Evolutionary conservation across 2,113 vertebrate species (phyloP).

Genomic region (Tichodroma muraria): DNA sequence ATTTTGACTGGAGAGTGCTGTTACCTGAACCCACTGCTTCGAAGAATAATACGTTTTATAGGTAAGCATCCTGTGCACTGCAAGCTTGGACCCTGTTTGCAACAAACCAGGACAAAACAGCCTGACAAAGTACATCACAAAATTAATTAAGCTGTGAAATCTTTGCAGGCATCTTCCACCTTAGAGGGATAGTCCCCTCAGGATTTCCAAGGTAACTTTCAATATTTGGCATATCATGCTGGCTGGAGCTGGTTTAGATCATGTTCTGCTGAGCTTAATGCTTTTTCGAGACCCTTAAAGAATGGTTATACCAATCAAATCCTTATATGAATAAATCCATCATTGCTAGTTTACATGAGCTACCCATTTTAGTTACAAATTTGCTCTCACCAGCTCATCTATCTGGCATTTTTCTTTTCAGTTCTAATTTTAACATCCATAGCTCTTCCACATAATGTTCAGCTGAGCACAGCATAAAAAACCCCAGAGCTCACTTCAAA

Average conservation of each 20-base stretch:
- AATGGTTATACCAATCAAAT: background rate
- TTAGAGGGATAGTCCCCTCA: background rate
- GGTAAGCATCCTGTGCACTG: constrained; percentile 71
- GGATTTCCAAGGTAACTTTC: constrained; percentile 13
- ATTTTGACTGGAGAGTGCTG: constrained; percentile 98
- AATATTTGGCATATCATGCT: constrained; percentile 6
- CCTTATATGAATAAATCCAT: background rate
- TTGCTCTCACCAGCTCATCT: background rate
- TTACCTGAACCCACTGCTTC: constrained; percentile 93
- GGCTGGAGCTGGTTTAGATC: background rate
- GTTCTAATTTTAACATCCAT: constrained; percentile 16
- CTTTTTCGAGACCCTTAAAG: constrained; percentile 17
- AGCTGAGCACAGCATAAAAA: background rate
- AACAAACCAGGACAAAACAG: background rate
- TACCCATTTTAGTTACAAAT: constrained; percentile 24
- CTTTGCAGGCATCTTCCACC: constrained; percentile 19
- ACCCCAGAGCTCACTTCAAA: background rate
- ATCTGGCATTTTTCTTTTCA: constrained; percentile 4
- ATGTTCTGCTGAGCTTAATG: constrained; percentile 5
- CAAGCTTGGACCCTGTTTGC: background rate
- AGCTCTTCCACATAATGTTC: background rate
- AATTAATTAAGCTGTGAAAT: constrained; percentile 20
- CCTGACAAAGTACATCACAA: background rate
- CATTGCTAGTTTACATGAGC: background rate
- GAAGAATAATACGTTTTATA: constrained; percentile 92